These are phyloP conservation scores for Eueremaeus valkanovi DNA, from an alignment of 2,888 invertebrate genomes.

Conservation along the genomic window DNA sequence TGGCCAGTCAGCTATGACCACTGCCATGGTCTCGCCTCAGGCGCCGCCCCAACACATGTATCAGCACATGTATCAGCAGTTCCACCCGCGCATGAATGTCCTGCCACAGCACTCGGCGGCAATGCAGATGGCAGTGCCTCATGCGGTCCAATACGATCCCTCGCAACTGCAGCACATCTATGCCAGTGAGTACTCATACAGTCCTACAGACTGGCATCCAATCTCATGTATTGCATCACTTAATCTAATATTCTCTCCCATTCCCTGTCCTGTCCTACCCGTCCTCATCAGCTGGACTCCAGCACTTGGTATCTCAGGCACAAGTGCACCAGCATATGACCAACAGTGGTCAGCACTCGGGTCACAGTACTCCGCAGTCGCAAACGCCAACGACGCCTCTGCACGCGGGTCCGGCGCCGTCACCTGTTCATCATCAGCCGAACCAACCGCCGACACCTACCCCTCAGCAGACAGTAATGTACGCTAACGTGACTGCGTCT, in stretches of 20 bases:
- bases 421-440: conserved; percentile 39
- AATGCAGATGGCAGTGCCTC: conserved; percentile 16
- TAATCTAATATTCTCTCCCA: not conserved
- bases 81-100: not conserved
- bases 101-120: conserved; percentile 17
- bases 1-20: conserved; percentile 41
- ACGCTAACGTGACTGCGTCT: conserved; percentile 2
- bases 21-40: conserved; percentile 43
- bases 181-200: not conserved
- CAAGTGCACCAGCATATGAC: conserved; percentile 41
- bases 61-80: not conserved
- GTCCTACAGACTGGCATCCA: not conserved
- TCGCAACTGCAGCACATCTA: conserved; percentile 10
- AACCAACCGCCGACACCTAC: conserved; percentile 36
- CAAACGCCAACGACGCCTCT: conserved; percentile 26
- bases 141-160: conserved; percentile 20
- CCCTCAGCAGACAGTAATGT: conserved; percentile 24
- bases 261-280: not conserved
- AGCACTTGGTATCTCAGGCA: conserved; percentile 9
- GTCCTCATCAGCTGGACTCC: conserved; percentile 1
- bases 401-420: conserved; percentile 35
- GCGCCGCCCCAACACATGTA: conserved; percentile 14
- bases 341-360: conserved; percentile 29
- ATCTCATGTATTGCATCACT: not conserved
- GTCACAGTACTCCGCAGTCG: conserved; percentile 36